Evolutionary conservation across 53 echinoderm and acorn worm species (phyloP).

Genomic region (Holothuria scabra): DNA sequence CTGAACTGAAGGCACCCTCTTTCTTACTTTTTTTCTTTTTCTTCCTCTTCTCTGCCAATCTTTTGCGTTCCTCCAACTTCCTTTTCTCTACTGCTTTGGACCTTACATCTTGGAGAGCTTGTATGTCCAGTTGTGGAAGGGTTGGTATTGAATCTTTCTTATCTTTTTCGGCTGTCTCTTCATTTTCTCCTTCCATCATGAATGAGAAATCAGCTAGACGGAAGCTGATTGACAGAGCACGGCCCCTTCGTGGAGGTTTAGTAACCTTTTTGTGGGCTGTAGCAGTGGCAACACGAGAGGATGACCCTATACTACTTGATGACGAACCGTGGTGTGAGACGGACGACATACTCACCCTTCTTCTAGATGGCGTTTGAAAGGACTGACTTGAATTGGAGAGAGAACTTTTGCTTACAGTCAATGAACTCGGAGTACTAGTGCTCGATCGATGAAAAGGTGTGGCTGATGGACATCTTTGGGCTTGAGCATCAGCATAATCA

Average conservation of each 20-base stretch:
- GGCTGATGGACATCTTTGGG: slow-evolving; percentile 10
- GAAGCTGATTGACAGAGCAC: slow-evolving; percentile 81
- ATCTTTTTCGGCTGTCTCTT: slow-evolving; percentile 1
- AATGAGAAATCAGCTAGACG: slow-evolving; percentile 92
- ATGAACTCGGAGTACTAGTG: slow-evolving; percentile 55
- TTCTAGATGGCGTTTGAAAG: slow-evolving; percentile 64
- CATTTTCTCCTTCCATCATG: slow-evolving; percentile 54
- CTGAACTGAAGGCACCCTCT: not conserved
- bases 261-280: slow-evolving; percentile 42
- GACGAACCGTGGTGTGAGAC: slow-evolving; percentile 40
- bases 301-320: slow-evolving; percentile 40
- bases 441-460: not conserved
- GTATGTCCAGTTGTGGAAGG: slow-evolving; percentile 1
- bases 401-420: slow-evolving; percentile 72
- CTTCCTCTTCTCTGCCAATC: slow-evolving; percentile 45
- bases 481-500: not conserved
- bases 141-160: not conserved
- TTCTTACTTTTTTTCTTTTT: slow-evolving; percentile 34
- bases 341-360: slow-evolving; percentile 61
- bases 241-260: slow-evolving; percentile 57
- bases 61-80: slow-evolving; percentile 38
- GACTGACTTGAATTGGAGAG: slow-evolving; percentile 62
- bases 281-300: slow-evolving; percentile 36
- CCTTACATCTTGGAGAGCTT: slow-evolving; percentile 45
- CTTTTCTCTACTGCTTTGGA: slow-evolving; percentile 28